Evolutionary conservation across 2,113 vertebrate genomes (phyloP).

Genomic region (Leucosticte australis): DNA sequence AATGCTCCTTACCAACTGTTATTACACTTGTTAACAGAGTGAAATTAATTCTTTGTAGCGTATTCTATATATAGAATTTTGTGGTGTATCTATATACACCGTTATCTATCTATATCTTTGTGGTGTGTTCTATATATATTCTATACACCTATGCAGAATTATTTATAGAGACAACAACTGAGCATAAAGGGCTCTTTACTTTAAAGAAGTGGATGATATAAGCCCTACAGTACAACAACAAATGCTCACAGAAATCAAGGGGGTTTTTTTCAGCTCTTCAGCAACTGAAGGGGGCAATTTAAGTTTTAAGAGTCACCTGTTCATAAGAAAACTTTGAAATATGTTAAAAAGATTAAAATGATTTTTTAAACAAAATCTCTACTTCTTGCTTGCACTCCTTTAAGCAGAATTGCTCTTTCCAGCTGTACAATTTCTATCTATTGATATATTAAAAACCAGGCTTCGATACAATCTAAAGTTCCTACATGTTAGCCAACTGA

Average conservation of each 20-base stretch:
- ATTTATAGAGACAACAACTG: background rate
- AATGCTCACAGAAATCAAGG: background rate
- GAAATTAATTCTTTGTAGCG: background rate
- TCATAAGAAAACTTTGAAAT: background rate
- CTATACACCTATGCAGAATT: background rate
- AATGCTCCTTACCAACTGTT: background rate
- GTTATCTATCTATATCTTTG: background rate
- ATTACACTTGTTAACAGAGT: background rate
- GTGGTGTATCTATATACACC: background rate
- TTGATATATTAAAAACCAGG: background rate
- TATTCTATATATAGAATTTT: background rate
- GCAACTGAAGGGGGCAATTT: background rate
- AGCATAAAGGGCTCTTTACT: background rate
- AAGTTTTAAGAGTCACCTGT: background rate
- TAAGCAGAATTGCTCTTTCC: background rate
- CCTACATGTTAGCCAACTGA: background rate
- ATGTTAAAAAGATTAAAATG: background rate
- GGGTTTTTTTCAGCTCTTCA: background rate
- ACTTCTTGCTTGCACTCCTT: background rate
- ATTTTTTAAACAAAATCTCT: accelerated
- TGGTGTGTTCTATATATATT: background rate
- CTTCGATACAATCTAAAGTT: background rate
- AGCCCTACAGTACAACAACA: background rate
- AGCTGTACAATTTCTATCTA: background rate
- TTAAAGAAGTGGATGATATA: background rate